Conservation (phyloP, 2,113 vertebrate species). For the Accipiter cooperii region DNA sequence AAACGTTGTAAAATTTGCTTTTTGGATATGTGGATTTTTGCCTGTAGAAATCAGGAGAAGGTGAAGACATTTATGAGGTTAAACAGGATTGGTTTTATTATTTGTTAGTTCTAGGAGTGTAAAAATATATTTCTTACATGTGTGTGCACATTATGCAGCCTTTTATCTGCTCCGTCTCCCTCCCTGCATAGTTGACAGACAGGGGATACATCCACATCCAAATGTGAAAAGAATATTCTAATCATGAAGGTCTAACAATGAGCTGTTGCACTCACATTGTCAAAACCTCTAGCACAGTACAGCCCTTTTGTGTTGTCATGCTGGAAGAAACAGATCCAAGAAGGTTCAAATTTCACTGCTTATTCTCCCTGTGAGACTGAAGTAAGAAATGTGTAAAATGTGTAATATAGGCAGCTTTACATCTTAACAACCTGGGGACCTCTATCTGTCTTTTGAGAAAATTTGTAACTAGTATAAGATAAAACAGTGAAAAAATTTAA, state of each 20-base stretch:
- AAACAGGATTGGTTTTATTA: neutral
- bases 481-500: neutral
- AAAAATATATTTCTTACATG: neutral
- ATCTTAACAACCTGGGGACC: neutral
- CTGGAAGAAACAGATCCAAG: neutral
- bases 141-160: neutral
- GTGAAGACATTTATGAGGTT: neutral
- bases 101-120: neutral
- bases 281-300: neutral
- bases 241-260: neutral
- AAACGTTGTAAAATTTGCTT: neutral
- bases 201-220: neutral
- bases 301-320: neutral
- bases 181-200: neutral
- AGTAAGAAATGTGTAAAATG: neutral
- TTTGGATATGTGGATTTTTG: neutral
- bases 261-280: neutral
- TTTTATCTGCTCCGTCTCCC: neutral
- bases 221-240: neutral
- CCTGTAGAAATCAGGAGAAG: neutral
- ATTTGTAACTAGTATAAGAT: neutral
- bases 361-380: neutral
- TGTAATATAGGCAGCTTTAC: neutral
- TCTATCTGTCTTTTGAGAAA: neutral
- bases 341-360: constrained; percentile 20